Base-by-base conservation (phyloP, 2,113 vertebrate genomes). In the Procavia capensis region DNA sequence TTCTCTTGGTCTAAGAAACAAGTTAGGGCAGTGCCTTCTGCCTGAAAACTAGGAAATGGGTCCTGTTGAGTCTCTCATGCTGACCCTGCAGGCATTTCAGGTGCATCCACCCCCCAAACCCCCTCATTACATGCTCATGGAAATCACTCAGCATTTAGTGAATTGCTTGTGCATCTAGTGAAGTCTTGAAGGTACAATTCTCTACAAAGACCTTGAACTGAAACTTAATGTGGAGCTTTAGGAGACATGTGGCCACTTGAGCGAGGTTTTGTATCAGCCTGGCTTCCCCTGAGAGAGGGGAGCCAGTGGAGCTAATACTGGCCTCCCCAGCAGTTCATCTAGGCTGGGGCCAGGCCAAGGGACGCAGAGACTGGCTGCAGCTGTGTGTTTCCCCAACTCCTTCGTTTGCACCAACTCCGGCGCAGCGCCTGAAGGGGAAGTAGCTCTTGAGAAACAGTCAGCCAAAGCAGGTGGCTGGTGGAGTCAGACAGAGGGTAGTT, bases 391-490 rank as follows among this genome's bases (percentile, higher is more conserved):
- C 96, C 64, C 61, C 76, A 0, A 66, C 63, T 0, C 36, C 96
- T 96, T 90, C 39, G 0, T 68, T 93, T 93, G 89, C 59, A 25
- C 88, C 14, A 89, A 85, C 96, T 86, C 95, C 85, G 85, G 85
- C 97, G 96, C 97, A 85, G 79, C 59, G 43, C 75, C 74, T 1
- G 3, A 64, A 95, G 10, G 34, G 97, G 97, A 97, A 93, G 57
- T 95, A 88, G 9, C 0, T 41, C 47, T 0, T 68, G 25, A 76
- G 89, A 96, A 91, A 96, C 85, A 95, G 63, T 22, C 79, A 90
- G 68, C 68, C 47, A 72, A 36, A 72, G 13, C 50, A 96, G 88
- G 91, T 94, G 61, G 89, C 83, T 93, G 87, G 96, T 43, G 70
- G 76, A 84, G 74, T 1, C 47, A 31, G 68, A 81, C 45, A 82